phyloP scores from a whole-genome alignment of 2,113 vertebrate genomes.

The Cynoglossus semilaevis region DNA sequence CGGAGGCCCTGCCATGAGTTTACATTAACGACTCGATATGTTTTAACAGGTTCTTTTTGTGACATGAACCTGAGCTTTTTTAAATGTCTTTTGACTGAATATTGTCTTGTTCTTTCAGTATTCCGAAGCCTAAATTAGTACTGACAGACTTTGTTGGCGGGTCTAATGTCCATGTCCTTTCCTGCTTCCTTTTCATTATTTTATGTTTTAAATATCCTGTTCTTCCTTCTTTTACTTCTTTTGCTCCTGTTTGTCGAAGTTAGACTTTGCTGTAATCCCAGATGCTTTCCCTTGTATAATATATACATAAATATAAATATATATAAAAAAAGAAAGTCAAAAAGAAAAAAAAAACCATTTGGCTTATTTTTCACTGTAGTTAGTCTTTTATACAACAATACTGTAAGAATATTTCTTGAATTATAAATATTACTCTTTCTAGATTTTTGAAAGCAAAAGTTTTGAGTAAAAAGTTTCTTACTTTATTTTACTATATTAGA shows the following conservation, averaged over 20 bases:
- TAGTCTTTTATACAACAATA: constrained; percentile 99
- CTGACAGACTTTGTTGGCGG: constrained; percentile 83
- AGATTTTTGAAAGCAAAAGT: constrained; percentile 99
- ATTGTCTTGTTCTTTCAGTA: constrained; percentile 95
- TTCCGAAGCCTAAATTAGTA: constrained; percentile 85
- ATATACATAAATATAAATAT: constrained; percentile 45
- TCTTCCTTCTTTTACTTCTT: constrained; percentile 60
- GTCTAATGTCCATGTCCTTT: constrained; percentile 80
- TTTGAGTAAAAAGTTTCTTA: constrained; percentile 99
- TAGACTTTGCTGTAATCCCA: constrained; percentile 95
- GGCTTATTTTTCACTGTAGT: constrained; percentile 99
- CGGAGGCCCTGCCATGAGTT: constrained; percentile 50
- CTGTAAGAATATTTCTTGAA: constrained; percentile 99
- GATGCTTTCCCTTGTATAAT: constrained; percentile 97
- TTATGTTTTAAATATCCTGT: constrained; percentile 38
- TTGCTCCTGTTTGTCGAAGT: constrained; percentile 90
- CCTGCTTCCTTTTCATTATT: constrained; percentile 73
- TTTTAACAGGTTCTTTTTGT: constrained; percentile 29
- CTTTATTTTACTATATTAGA: constrained; percentile 99
- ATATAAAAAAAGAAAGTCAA: constrained; percentile 72
- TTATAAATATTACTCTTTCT: constrained; percentile 99
- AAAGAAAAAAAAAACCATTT: constrained; percentile 90
- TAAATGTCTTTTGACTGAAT: constrained; percentile 78
- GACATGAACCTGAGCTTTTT: constrained; percentile 3
- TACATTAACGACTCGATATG: constrained; percentile 27